Conservation (phyloP, 2,888 invertebrate genomes). For the Pardosa pseudoannulata region DNA sequence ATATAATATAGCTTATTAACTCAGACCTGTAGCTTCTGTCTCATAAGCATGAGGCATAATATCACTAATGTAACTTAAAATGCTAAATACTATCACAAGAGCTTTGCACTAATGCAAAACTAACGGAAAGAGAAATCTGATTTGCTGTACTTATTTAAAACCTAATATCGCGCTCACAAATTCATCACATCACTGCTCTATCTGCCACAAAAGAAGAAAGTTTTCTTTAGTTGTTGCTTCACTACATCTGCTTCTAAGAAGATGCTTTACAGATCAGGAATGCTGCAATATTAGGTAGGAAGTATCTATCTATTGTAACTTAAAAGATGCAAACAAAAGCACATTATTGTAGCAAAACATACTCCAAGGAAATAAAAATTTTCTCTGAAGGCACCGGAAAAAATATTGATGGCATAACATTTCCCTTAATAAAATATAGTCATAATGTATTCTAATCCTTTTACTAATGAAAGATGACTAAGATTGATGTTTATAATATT, state of each 20-base stretch:
- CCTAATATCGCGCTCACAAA: background rate
- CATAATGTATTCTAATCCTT: too few relatives aligned
- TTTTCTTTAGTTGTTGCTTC: background rate
- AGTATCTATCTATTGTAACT: slow-evolving; percentile 35
- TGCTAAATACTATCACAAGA: background rate
- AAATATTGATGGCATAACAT: too few relatives aligned
- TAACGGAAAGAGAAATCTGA: background rate
- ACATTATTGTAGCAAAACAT: slow-evolving; percentile 30
- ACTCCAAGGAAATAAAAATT: too few relatives aligned
- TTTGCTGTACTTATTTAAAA: background rate
- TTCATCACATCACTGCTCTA: background rate
- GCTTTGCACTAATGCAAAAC: slow-evolving; percentile 33
- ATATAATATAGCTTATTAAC: background rate
- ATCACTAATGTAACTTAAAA: slow-evolving; percentile 33
- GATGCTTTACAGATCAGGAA: background rate
- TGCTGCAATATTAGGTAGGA: slow-evolving; percentile 38
- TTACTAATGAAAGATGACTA: too few relatives aligned
- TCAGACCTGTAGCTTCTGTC: slow-evolving; percentile 65
- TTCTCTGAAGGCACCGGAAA: too few relatives aligned
- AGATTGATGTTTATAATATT: too few relatives aligned
- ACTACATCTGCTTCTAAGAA: slow-evolving; percentile 16
- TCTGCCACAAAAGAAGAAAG: slow-evolving; percentile 8
- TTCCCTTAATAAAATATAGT: too few relatives aligned
- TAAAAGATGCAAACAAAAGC: slow-evolving; percentile 32
- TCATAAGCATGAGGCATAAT: slow-evolving; percentile 16